phyloP scores from a whole-genome alignment of 2,888 invertebrate species.

The Drosophila heteroneura region DNA sequence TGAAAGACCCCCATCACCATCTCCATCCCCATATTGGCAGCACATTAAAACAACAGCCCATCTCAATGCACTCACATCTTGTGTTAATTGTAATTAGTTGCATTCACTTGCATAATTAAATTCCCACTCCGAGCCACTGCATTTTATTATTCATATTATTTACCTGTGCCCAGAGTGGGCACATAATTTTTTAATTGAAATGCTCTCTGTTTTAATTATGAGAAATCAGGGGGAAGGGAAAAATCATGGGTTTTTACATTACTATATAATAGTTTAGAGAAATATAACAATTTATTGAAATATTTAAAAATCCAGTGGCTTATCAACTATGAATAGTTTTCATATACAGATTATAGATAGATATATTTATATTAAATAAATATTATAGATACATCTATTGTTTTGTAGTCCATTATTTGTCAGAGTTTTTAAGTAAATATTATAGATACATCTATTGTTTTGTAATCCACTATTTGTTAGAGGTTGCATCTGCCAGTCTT shows the following conservation, averaged over 20 bases:
- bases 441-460: too few relatives aligned
- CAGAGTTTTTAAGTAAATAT: not conserved
- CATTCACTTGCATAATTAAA: slow-evolving; percentile 76
- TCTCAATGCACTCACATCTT: slow-evolving; percentile 28
- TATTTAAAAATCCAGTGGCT: not conserved
- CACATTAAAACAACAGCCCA: slow-evolving; percentile 7
- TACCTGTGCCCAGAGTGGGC: not conserved
- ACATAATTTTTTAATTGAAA: not conserved
- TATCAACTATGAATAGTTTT: not conserved
- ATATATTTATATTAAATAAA: not conserved
- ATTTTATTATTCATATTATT: slow-evolving; percentile 47
- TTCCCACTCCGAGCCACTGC: slow-evolving; percentile 28
- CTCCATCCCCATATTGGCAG: slow-evolving; percentile 5
- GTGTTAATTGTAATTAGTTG: slow-evolving; percentile 76
- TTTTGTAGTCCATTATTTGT: not conserved
- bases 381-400: not conserved
- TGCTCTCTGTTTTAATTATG: not conserved
- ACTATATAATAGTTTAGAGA: not conserved
- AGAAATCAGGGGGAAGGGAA: not conserved
- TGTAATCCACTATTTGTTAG: not conserved
- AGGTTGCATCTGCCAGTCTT: not conserved
- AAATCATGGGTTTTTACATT: not conserved
- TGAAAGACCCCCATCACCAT: not conserved
- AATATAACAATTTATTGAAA: not conserved
- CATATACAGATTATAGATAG: not conserved